These are phyloP conservation scores for Minunthozetes semirufus DNA, from an alignment of 2,888 invertebrate genomes.

Conservation along the genomic window DNA sequence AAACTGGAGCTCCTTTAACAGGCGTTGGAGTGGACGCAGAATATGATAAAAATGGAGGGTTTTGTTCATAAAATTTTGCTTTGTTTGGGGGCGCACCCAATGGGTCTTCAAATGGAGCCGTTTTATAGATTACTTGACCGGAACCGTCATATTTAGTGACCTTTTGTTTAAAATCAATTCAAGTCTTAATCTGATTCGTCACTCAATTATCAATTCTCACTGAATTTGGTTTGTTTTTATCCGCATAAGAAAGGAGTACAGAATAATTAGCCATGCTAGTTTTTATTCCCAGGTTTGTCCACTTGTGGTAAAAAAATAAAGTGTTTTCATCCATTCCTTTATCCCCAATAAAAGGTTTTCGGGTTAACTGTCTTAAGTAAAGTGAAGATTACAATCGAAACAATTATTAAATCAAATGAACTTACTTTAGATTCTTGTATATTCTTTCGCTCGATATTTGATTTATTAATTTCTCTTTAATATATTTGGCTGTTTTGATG, in stretches of 20 bases:
- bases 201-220: neutral
- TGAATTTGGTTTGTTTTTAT: slow-evolving; percentile 12
- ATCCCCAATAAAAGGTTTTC: slow-evolving; percentile 20
- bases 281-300: slow-evolving; percentile 27
- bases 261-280: slow-evolving; percentile 29
- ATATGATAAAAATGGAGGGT: neutral
- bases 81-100: neutral
- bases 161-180: neutral
- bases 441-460: too few relatives aligned
- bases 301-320: slow-evolving; percentile 20
- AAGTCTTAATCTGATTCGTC: too few relatives aligned
- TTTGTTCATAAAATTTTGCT: neutral
- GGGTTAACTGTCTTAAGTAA: slow-evolving; percentile 10
- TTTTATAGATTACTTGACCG: neutral
- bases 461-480: too few relatives aligned
- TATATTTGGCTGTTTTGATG: too few relatives aligned
- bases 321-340: slow-evolving; percentile 7
- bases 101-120: neutral
- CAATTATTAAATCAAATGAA: too few relatives aligned
- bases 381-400: too few relatives aligned
- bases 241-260: slow-evolving; percentile 28
- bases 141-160: neutral
- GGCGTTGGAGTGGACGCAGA: neutral
- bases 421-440: too few relatives aligned
- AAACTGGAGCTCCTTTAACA: slow-evolving; percentile 46